Percentiles rank a stretch among this genome's conserved stretches.
These are phyloP conservation scores for Caenorhabditis sp. DNA, from an alignment of 2,888 invertebrate genomes.

Conservation along the genomic window DNA sequence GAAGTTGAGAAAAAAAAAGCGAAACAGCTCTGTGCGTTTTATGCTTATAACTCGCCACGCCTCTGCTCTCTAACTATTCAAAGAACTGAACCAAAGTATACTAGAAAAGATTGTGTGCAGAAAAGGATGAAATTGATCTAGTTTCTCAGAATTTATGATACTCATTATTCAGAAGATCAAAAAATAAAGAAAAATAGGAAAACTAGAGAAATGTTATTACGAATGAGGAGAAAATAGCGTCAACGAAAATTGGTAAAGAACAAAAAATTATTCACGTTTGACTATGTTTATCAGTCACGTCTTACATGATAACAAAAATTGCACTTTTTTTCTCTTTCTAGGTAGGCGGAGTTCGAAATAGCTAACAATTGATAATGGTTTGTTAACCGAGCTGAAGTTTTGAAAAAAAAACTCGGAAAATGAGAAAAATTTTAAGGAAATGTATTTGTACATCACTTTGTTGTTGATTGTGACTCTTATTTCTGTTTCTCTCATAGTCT, in stretches of 20 bases:
- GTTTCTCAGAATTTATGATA: background rate
- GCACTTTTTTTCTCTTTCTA: too few relatives aligned
- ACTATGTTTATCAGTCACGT: slow-evolving; percentile 40
- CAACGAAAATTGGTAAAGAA: background rate
- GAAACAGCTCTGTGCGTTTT: background rate
- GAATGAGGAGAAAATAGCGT: too few relatives aligned
- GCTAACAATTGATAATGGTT: too few relatives aligned
- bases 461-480: background rate
- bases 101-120: slow-evolving; percentile 10
- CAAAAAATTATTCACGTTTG: slow-evolving; percentile 33
- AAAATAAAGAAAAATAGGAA: background rate
- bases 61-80: slow-evolving; percentile 25
- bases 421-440: background rate
- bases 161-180: slow-evolving; percentile 12
- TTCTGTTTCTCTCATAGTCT: background rate
- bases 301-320: background rate
- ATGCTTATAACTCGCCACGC: slow-evolving; percentile 19
- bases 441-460: background rate
- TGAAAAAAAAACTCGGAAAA: background rate
- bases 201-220: slow-evolving; percentile 1
- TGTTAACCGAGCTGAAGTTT: too few relatives aligned
- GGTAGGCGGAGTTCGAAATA: background rate
- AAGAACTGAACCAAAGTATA: slow-evolving; percentile 21
- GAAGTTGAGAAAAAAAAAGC: slow-evolving; percentile 12
- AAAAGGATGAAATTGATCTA: background rate